A percentile compares a stretch with the other conserved stretches of the same genome.
phyloP scores from a whole-genome alignment of 2,113 vertebrate genomes.

The Oplegnathus fasciatus region DNA sequence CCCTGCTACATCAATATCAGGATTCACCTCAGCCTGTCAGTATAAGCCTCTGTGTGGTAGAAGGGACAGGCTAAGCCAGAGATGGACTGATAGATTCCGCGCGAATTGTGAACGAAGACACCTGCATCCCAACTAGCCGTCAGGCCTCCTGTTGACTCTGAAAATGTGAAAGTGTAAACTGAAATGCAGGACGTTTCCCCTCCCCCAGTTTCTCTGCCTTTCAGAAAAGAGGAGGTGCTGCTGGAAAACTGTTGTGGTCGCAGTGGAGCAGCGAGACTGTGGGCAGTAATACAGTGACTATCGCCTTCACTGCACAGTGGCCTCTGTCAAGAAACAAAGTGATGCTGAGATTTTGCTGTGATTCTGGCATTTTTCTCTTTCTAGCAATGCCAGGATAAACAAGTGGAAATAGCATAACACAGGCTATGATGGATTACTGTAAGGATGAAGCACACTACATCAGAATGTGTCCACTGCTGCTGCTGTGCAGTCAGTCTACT shows the following conservation, averaged over 20 bases:
- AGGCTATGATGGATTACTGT: constrained; percentile 77
- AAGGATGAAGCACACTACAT: constrained; percentile 67
- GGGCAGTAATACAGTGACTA: constrained; percentile 45
- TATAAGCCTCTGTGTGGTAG: constrained; percentile 12
- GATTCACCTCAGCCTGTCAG: constrained; percentile 18
- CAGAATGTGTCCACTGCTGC: constrained; percentile 53
- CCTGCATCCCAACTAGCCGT: not conserved
- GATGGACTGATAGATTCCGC: not conserved
- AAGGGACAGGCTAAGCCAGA: not conserved
- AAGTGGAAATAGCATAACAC: constrained; percentile 76
- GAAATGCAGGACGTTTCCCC: not conserved
- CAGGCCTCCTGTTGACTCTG: not conserved
- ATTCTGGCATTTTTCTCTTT: constrained; percentile 77
- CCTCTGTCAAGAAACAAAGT: constrained; percentile 75
- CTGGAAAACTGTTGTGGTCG: constrained; percentile 4
- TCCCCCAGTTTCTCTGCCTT: constrained; percentile 2
- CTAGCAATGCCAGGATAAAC: constrained; percentile 74
- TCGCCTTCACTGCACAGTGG: constrained; percentile 51
- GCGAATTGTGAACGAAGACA: constrained; percentile 2
- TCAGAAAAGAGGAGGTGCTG: not conserved
- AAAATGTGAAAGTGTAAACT: constrained; percentile 10
- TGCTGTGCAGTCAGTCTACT: constrained; percentile 32
- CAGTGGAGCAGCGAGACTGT: constrained; percentile 44
- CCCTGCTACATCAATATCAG: constrained; percentile 25
- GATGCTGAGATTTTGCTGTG: constrained; percentile 72